Base-by-base conservation (phyloP, 2,888 invertebrate genomes). In the Tetheella fluctuosa region DNA sequence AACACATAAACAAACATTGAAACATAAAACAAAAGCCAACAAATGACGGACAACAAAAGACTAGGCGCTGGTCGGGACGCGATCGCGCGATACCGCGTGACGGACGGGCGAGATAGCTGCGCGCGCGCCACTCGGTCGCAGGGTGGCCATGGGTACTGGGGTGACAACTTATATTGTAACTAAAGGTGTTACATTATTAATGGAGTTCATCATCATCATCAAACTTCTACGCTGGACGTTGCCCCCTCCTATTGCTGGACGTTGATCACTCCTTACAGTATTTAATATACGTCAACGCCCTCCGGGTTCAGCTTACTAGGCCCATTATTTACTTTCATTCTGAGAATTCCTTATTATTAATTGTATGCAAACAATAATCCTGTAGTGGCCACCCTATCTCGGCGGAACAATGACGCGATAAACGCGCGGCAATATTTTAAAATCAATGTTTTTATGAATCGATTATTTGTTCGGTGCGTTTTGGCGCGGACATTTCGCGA, bases 391-490 rank as follows among this genome's bases (percentile, higher is more conserved):
- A 87, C 86, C 89, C 90, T 84, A 87, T 82, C 80, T n/a, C n/a
- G 73, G 66, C 75, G 79, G 79, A 86, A 86, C 88, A 86, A 89
- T 87, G 88, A 88, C 86, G 84, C 90, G 87, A 86, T 81, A 85
- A 85, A 80, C 84, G 81, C 81, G 78, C 84, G 77, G 86, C 85
- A 86, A 90, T 91, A 91, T 89, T 90, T 91, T 89, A 89, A 88
- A 90, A 91, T 90, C 91, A 89, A 91, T 92, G 91, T 92, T 93
- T 91, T 92, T 91, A 91, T 91, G 91, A 92, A 92, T 93, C 91
- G 91, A 92, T 93, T 91, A 93, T 92, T 93, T 93, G 92, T 88
- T 90, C 88, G 86, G 85, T 82, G 83, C 86, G 89, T 89, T 91
- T 90, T 83, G 90, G 91, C 85, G 91, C 90, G 90, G 54, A 87